Evolutionary conservation across 2,888 invertebrate genomes (phyloP).

Genomic region (Epirrhoe tristata): DNA sequence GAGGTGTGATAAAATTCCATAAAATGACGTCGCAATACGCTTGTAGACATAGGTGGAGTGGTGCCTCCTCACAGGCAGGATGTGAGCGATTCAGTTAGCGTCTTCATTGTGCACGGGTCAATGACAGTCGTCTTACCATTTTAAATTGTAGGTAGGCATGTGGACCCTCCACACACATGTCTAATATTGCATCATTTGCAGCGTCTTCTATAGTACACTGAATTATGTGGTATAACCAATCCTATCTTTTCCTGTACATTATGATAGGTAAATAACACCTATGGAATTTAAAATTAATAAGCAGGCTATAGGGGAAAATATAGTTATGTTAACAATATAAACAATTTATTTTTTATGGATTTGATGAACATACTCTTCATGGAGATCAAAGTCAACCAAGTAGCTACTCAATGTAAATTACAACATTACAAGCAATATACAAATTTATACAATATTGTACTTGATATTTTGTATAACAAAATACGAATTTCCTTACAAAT

Average conservation of each 20-base stretch:
- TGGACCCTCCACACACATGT: background rate
- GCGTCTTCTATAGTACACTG: too few relatives aligned
- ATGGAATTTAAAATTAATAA: background rate
- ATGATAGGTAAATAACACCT: background rate
- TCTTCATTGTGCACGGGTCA: slow-evolving; percentile 65
- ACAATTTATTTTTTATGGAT: background rate
- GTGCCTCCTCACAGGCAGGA: slow-evolving; percentile 63
- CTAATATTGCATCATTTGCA: too few relatives aligned
- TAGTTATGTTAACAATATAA: background rate
- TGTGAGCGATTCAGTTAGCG: slow-evolving; percentile 70
- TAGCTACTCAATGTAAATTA: background rate
- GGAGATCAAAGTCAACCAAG: background rate
- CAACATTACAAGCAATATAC: background rate
- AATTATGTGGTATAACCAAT: too few relatives aligned
- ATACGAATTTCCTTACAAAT: background rate
- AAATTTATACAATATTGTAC: background rate
- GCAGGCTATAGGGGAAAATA: background rate
- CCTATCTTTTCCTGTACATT: too few relatives aligned
- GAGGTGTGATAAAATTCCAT: slow-evolving; percentile 45
- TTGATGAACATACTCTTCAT: background rate
- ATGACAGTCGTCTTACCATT: slow-evolving; percentile 62
- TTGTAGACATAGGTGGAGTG: slow-evolving; percentile 55
- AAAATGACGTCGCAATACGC: slow-evolving; percentile 32
- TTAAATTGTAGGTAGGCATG: slow-evolving; percentile 37
- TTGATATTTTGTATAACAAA: too few relatives aligned